Conservation (phyloP, 2,888 invertebrate species). For the Rhagonycha fulva region DNA sequence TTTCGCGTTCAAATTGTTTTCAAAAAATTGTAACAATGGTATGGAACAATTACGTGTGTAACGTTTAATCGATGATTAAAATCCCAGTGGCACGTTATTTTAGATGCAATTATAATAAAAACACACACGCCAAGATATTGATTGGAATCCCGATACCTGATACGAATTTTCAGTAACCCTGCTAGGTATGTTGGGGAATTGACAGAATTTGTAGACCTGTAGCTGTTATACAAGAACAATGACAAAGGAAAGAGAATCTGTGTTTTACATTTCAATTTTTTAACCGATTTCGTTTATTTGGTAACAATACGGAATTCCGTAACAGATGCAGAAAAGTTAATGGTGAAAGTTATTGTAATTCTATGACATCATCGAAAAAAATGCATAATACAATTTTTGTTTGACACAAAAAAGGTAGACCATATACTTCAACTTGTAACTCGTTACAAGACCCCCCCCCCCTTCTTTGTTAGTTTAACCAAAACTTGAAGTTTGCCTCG, state of each 20-base stretch:
- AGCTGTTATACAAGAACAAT: background rate
- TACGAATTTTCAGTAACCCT: background rate
- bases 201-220: background rate
- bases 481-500: background rate
- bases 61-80: background rate
- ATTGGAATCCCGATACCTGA: background rate
- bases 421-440: background rate
- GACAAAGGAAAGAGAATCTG: background rate
- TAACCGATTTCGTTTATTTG: background rate
- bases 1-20: background rate
- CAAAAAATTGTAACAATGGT: background rate
- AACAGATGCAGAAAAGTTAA: background rate
- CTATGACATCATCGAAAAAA: background rate
- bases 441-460: too few species aligned
- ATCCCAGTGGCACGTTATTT: background rate
- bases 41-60: background rate
- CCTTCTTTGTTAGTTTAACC: background rate
- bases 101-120: background rate
- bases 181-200: background rate
- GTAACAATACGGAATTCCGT: background rate
- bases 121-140: background rate
- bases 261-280: background rate
- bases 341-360: background rate
- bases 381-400: background rate
- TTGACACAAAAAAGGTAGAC: too few species aligned